Conservation (phyloP, 1,140 invertebrate species). For the Aleiodes sp. region DNA sequence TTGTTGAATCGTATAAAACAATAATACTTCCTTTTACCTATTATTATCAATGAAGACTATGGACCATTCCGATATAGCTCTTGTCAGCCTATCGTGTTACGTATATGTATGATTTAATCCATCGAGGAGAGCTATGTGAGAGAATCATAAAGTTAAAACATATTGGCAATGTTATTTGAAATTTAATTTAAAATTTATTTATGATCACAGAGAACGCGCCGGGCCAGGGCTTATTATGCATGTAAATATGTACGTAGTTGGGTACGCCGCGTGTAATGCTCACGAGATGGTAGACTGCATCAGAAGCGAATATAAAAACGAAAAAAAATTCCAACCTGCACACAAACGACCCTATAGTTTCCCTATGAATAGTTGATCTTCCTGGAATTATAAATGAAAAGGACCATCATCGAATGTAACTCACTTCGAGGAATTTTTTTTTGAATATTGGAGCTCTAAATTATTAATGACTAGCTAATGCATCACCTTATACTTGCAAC, state of each 20-base stretch:
- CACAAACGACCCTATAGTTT: constrained; percentile 27
- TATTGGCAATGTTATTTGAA: constrained; percentile 39
- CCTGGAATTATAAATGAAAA: constrained; percentile 22
- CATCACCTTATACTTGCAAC: not conserved
- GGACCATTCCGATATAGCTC: too few species aligned
- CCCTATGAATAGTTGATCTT: constrained; percentile 59
- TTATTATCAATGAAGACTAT: too few species aligned
- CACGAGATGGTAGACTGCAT: not conserved
- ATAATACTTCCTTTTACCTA: too few species aligned
- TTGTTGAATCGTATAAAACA: too few species aligned
- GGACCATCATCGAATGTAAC: not conserved
- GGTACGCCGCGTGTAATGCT: constrained; percentile 6
- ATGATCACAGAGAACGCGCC: constrained; percentile 46
- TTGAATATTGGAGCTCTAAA: not conserved
- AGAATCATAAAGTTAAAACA: too few species aligned
- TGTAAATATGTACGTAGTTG: constrained; percentile 33
- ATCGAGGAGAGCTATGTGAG: too few species aligned
- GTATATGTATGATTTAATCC: too few species aligned
- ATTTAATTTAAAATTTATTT: constrained; percentile 62
- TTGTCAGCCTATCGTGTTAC: too few species aligned
- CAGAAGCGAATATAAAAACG: constrained; percentile 25
- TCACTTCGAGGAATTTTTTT: not conserved
- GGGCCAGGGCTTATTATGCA: constrained; percentile 25
- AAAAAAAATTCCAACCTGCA: constrained; percentile 27
- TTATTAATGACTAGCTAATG: not conserved